These are phyloP conservation scores for Adela reaumurella DNA, from an alignment of 2,888 invertebrate genomes.

Conservation along the genomic window DNA sequence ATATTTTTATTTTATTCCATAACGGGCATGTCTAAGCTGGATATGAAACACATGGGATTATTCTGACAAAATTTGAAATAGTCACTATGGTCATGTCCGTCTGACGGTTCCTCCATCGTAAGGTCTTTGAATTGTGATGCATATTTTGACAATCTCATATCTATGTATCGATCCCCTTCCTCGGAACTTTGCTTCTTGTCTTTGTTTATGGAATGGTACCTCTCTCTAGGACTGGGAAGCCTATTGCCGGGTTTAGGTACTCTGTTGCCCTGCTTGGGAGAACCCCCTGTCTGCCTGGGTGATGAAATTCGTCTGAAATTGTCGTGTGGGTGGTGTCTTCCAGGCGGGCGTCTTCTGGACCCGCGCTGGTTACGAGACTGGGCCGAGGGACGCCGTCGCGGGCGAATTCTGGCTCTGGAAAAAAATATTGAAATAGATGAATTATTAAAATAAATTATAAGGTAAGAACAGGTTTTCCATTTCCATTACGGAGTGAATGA, in stretches of 20 bases:
- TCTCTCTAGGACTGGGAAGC: neutral
- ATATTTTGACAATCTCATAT: too few species aligned
- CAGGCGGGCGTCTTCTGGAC: neutral
- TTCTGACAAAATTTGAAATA: neutral
- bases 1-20: neutral
- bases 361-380: neutral
- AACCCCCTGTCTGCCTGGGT: neutral
- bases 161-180: too few species aligned
- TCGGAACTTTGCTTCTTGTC: neutral
- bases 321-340: too few species aligned
- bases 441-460: too few species aligned
- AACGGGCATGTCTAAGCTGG: neutral
- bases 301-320: too few species aligned
- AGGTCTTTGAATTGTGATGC: neutral
- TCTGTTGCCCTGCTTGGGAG: neutral
- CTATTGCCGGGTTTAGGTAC: neutral
- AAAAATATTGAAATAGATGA: too few species aligned
- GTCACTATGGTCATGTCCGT: neutral
- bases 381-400: constrained; percentile 27
- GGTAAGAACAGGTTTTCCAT: too few species aligned
- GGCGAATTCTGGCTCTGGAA: constrained; percentile 27
- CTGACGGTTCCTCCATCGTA: neutral
- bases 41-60: neutral
- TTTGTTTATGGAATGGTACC: neutral
- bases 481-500: too few species aligned